Percentiles rank a stretch among this genome's conserved stretches.
phyloP scores from a whole-genome alignment of 2,888 invertebrate genomes.

The Dioctria rufipes region DNA sequence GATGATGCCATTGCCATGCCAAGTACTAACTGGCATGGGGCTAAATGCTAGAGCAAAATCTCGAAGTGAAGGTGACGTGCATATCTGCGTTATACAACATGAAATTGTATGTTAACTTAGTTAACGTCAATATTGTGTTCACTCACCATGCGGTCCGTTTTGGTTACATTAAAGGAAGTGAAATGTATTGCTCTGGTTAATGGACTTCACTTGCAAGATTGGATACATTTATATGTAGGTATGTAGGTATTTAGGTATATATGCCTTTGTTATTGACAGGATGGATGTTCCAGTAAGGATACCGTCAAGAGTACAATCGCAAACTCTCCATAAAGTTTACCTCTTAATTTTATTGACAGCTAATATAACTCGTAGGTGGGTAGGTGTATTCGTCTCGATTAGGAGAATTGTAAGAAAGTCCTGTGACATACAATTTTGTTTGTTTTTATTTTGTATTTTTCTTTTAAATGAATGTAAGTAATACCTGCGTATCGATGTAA shows the following conservation, averaged over 20 bases:
- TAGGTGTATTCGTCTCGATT: not conserved
- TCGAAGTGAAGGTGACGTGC: constrained; percentile 1
- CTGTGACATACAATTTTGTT: not conserved
- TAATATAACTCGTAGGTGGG: constrained; percentile 18
- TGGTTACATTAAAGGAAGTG: constrained; percentile 51
- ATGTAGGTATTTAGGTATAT: not conserved
- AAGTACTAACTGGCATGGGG: not conserved
- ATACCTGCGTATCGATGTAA: too few species aligned
- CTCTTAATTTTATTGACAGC: constrained; percentile 45
- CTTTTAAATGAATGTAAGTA: too few species aligned
- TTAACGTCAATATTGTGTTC: constrained; percentile 49
- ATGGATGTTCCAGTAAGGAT: not conserved
- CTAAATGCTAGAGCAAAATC: constrained; percentile 17
- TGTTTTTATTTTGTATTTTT: too few species aligned
- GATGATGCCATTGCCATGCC: not conserved
- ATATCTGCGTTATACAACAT: constrained; percentile 27
- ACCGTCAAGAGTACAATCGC: not conserved
- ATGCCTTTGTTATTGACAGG: constrained; percentile 45
- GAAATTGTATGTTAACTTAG: constrained; percentile 49
- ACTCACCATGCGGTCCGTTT: constrained; percentile 50
- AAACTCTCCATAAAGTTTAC: not conserved
- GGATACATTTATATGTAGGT: not conserved
- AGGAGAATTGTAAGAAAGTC: not conserved
- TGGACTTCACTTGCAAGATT: constrained; percentile 52
- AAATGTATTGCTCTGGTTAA: constrained; percentile 43